Base-by-base conservation (phyloP, 1,140 invertebrate species). In the Brachionus rotundiformis region DNA sequence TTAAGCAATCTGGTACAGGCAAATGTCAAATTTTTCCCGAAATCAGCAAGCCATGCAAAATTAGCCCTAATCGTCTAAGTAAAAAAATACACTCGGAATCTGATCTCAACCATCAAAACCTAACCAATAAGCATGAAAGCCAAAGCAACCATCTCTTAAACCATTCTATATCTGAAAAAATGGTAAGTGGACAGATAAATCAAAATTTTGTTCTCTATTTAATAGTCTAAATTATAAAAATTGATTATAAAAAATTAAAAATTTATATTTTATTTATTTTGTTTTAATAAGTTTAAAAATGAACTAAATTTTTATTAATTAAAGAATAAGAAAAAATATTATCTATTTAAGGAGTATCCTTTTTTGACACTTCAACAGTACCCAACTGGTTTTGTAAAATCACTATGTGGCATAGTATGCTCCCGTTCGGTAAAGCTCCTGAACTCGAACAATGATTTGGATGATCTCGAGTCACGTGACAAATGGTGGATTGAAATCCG, bases 401-500 rank as follows among this genome's bases (percentile, higher is more conserved):
- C 95, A 85, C 90, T 97, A 84, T 95, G 95, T 83, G 94, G 94
- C n/a, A 91, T 93, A n/a, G 87, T 88, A 36, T 87, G 86, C 0
- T 86, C 87, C 0, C 89, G 93, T 82, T 94, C 94, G 36, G 94
- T 96, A 0, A 96, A 96, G 88, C 86, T 96, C 16, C 87, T 96
- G 1, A 93, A 94, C 85, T n/a, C 31, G 10, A 49, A 89, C 92
- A 68, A 47, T 13, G 93, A 92, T 87, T 87, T 92, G 81, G 94
- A 95, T 87, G 95, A 96, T 85, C 93, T 93, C 1, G 94, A 96
- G 85, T 92, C 93, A 0, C 90, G 95, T 41, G 95, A 96, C 85
- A 91, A 91, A 6, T 98, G 95, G 95, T 98, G 95, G 95, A 95
- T 92, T 0, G 95, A 98, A 89, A 89, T 98, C 10, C 89, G 95